These are phyloP conservation scores for Periplaneta americana DNA, from an alignment of 1,140 invertebrate species.

Conservation along the genomic window DNA sequence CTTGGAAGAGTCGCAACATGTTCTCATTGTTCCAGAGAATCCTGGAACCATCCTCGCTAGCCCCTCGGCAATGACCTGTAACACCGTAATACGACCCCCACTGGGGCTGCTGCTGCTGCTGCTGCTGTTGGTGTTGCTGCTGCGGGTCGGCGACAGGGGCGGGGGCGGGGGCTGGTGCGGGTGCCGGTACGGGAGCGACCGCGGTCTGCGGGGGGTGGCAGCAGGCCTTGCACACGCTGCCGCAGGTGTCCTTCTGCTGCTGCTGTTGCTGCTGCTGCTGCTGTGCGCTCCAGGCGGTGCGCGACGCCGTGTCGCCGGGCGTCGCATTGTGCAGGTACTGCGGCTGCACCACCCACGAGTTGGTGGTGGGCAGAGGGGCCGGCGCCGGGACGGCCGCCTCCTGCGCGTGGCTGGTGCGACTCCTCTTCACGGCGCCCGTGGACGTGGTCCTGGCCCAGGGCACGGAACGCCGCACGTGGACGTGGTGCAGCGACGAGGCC, in stretches of 20 bases:
- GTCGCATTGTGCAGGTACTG: neutral
- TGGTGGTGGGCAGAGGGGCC: neutral
- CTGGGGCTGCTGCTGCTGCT: constrained; percentile 11
- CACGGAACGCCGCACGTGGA: neutral
- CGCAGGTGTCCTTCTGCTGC: neutral
- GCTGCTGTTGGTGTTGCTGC: constrained; percentile 2
- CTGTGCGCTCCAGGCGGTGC: neutral
- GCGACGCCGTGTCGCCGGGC: neutral
- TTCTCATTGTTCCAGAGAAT: constrained; percentile 24
- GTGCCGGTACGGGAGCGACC: too few relatives aligned
- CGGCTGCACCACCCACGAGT: neutral
- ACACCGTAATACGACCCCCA: constrained; percentile 17
- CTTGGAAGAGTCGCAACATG: constrained; percentile 21
- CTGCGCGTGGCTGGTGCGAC: constrained; percentile 1
- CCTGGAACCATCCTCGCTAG: constrained; percentile 19
- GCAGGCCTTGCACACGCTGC: neutral
- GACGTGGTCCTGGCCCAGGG: neutral
- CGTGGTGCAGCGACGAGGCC: neutral
- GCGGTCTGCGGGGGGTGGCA: neutral
- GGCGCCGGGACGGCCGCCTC: neutral
- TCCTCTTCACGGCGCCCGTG: neutral
- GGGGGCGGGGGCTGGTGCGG: too few relatives aligned
- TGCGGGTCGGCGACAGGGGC: neutral
- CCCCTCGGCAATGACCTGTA: constrained; percentile 6
- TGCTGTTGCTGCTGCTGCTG: neutral